phyloP scores from a whole-genome alignment of 2,888 invertebrate species.

The Drosophila anomelani region DNA sequence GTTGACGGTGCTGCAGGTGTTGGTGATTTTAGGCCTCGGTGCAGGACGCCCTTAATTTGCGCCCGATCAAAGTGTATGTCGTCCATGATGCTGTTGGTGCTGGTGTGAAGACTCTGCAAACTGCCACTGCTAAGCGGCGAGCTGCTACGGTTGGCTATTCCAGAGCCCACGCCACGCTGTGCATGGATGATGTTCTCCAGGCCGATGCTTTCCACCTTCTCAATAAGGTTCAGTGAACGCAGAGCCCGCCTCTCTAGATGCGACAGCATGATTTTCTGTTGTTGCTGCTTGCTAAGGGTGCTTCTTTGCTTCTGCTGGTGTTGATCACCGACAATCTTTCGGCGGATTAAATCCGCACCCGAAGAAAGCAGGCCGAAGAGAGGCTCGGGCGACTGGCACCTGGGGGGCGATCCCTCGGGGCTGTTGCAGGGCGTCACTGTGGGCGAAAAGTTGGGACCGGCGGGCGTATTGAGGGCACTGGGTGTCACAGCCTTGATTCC shows the following conservation, averaged over 20 bases:
- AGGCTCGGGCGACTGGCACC: conserved; percentile 84
- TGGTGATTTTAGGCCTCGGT: conserved; percentile 77
- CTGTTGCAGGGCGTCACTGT: conserved; percentile 96
- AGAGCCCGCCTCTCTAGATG: conserved; percentile 84
- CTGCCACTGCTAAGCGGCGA: conserved; percentile 90
- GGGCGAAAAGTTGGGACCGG: conserved; percentile 89
- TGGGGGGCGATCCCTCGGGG: conserved; percentile 88
- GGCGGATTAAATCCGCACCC: conserved; percentile 88
- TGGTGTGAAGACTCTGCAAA: conserved; percentile 86
- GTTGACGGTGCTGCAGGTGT: conserved; percentile 49
- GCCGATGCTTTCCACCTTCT: conserved; percentile 89
- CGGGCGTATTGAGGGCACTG: conserved; percentile 88
- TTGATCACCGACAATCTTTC: conserved; percentile 86
- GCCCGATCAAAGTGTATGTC: conserved; percentile 85
- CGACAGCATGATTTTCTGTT: conserved; percentile 83
- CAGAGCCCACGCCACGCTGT: conserved; percentile 86
- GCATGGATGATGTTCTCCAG: conserved; percentile 88
- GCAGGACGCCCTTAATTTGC: conserved; percentile 82
- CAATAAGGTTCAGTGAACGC: conserved; percentile 87
- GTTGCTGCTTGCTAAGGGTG: conserved; percentile 67
- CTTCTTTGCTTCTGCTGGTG: conserved; percentile 77
- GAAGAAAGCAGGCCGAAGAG: conserved; percentile 87
- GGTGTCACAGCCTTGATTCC: conserved; percentile 91
- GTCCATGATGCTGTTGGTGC: conserved; percentile 82
- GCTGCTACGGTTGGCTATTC: conserved; percentile 86